Evolutionary conservation across 2,888 invertebrate genomes (phyloP).

Genomic region (Drosophila atripex): DNA sequence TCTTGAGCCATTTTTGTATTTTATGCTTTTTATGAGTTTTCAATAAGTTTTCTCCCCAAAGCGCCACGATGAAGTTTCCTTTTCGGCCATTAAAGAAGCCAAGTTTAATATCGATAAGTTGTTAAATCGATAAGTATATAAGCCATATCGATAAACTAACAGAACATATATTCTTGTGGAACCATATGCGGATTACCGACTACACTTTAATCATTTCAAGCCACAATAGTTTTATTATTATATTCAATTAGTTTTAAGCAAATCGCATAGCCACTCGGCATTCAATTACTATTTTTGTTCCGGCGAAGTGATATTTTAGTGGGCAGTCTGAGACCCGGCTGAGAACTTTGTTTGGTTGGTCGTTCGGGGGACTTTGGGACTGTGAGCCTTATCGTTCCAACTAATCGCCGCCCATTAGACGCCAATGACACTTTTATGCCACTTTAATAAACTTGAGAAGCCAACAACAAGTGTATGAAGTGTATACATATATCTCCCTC

Average conservation of each 20-base stretch:
- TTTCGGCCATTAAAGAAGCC: constrained; percentile 29
- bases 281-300: constrained; percentile 17
- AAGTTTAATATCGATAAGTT: constrained; percentile 33
- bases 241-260: neutral
- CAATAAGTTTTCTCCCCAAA: constrained; percentile 61
- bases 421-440: constrained; percentile 80
- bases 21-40: constrained; percentile 69
- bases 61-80: constrained; percentile 18
- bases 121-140: constrained; percentile 3
- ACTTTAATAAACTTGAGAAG: constrained; percentile 77
- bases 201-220: neutral
- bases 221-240: too few relatives aligned
- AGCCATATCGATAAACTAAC: constrained; percentile 17
- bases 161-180: constrained; percentile 5
- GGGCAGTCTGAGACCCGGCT: neutral
- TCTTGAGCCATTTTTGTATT: constrained; percentile 42
- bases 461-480: constrained; percentile 13
- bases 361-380: neutral
- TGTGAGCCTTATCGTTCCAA: constrained; percentile 48
- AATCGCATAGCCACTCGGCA: neutral
- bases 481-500: too few relatives aligned
- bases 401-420: constrained; percentile 75
- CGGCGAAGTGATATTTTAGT: constrained; percentile 3
- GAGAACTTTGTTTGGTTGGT: constrained; percentile 9
- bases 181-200: neutral